Evolutionary conservation across 1,140 invertebrate species (phyloP).

Genomic region (Apis dorsata): DNA sequence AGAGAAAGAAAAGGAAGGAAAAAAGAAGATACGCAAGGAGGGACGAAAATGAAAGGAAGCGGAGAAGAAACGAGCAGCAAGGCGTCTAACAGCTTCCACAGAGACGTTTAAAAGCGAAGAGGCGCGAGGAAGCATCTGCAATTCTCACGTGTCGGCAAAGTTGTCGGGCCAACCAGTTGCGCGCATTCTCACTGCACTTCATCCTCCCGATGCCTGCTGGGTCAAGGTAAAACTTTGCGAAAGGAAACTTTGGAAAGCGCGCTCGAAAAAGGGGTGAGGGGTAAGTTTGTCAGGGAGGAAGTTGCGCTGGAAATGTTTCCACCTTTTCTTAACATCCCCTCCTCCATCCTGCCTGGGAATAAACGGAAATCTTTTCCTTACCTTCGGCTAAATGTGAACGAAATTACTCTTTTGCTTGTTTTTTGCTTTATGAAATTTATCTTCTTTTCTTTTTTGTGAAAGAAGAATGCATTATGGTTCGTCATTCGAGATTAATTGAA

Average conservation of each 20-base stretch:
- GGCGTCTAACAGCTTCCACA: slow-evolving; percentile 35
- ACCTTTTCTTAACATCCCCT: slow-evolving; percentile 54
- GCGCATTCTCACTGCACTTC: slow-evolving; percentile 55
- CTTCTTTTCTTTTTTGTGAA: neutral
- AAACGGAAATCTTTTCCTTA: slow-evolving; percentile 38
- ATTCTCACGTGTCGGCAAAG: slow-evolving; percentile 57
- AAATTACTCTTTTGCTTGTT: slow-evolving; percentile 16
- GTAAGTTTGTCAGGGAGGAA: slow-evolving; percentile 48
- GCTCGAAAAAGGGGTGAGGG: slow-evolving; percentile 7
- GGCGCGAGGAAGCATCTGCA: slow-evolving; percentile 45
- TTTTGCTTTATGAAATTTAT: neutral
- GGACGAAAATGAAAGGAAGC: neutral
- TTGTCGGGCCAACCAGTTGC: slow-evolving; percentile 55
- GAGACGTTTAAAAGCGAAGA: slow-evolving; percentile 46
- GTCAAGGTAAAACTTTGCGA: slow-evolving; percentile 56
- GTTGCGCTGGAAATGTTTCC: slow-evolving; percentile 51
- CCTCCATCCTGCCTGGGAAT: neutral
- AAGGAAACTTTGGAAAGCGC: slow-evolving; percentile 38
- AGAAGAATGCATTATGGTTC: no score
- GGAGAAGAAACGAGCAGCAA: slow-evolving; percentile 20
- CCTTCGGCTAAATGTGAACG: slow-evolving; percentile 7
- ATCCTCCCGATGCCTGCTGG: slow-evolving; percentile 27
- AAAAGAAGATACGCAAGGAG: neutral
- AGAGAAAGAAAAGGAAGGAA: neutral
- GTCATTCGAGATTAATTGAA: no score